phyloP scores from a whole-genome alignment of 2,113 vertebrate genomes.

The Cololabis saira region DNA sequence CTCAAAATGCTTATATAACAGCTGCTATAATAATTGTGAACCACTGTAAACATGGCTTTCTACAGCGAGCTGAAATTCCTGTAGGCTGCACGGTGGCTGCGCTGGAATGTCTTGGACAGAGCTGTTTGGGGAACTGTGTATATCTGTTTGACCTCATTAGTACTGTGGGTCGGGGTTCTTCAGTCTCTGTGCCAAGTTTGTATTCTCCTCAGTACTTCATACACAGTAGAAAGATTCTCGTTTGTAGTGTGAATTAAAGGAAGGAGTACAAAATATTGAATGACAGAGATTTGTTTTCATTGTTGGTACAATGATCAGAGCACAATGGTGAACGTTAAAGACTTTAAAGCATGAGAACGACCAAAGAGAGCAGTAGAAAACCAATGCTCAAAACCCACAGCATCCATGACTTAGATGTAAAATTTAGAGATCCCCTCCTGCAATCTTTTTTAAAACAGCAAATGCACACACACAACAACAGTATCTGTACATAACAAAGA shows the following conservation, averaged over 20 bases:
- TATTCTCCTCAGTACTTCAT: constrained; percentile 37
- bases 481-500: no score
- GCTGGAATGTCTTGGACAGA: constrained; percentile 54
- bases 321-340: no score
- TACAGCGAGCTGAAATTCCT: constrained; percentile 32
- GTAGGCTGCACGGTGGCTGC: constrained; percentile 26
- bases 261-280: neutral
- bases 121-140: constrained; percentile 46
- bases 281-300: constrained; percentile 44
- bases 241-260: constrained; percentile 23
- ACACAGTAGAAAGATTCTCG: constrained; percentile 35
- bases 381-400: no score
- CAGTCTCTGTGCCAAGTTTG: constrained; percentile 47
- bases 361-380: constrained; percentile 1
- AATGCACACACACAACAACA: no score
- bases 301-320: constrained; percentile 13
- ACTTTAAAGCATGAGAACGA: constrained; percentile 11
- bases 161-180: constrained; percentile 29
- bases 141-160: constrained; percentile 73
- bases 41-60: constrained; percentile 38
- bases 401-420: no score
- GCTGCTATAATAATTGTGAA: constrained; percentile 39
- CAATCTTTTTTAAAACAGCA: no score
- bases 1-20: constrained; percentile 27
- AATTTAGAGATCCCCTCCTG: no score